Evolutionary conservation across 2,888 invertebrate genomes (phyloP), one percentile per base, ranked within the genome.

Genomic region (Andrena praecox): DNA sequence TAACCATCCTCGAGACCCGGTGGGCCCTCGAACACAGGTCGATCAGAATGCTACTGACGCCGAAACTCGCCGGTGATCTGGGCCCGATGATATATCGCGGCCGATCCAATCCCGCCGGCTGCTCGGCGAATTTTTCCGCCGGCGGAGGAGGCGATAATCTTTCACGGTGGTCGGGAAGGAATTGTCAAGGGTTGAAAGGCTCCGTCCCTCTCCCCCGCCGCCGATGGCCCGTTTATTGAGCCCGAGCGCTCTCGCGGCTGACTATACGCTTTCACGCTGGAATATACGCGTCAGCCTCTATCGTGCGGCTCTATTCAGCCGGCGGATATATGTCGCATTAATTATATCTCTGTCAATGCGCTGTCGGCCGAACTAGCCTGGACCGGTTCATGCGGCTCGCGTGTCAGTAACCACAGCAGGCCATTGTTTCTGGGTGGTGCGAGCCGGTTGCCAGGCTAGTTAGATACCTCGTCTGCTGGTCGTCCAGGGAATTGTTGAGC

Each of bases 351-450:
- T 90, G 87, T 88, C 89, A 86, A 88, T 88, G 88, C 82, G 80
- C 80, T 78, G 83, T 85, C 85, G 86, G 77, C 75, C 84, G 82
- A 82, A 80, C 77, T 84, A 80, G 82, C 82, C 74, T 76, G 81
- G 80, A 80, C 84, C 77, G 82, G 73, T 82, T 73, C 73, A 67
- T 80, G 83, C 75, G 83, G 69, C 71, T 73, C 89, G 89, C 89
- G 89, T 89, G 90, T 91, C 90, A 89, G 89, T 91, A 92, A 91
- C 92, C 91, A 91, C 90, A 89, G 90, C 85, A 82, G 77, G 79
- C 85, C 87, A 87, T 88, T 88, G 86, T 88, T 86, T 86, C 78
- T 68, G 81, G 56, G 77, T 68, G 77, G 50, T 80, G 82, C 64
- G 77, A 70, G 74, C 67, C 42, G 75, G 70, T 85, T 80, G 85